These are phyloP conservation scores for Piscicola geometra DNA, from an alignment of 2,888 invertebrate species.

Conservation along the genomic window DNA sequence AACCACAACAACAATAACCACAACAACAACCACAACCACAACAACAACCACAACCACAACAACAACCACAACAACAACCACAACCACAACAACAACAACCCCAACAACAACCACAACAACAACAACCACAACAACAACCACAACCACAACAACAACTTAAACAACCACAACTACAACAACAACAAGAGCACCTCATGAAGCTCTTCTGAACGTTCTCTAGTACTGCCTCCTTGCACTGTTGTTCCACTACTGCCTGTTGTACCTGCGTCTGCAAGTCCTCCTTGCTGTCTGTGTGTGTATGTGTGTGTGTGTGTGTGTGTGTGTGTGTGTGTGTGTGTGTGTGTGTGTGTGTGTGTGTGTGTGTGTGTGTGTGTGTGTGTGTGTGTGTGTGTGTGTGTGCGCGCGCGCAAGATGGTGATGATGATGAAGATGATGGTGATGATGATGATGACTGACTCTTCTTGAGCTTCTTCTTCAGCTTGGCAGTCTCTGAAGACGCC, in stretches of 20 bases:
- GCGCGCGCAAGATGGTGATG: neutral
- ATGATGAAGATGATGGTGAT: too few relatives aligned
- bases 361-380: neutral
- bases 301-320: constrained; percentile 2
- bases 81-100: neutral
- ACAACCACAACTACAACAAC: too few relatives aligned
- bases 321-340: neutral
- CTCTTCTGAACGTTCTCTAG: neutral
- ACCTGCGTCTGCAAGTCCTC: constrained; percentile 12
- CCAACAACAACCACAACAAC: too few relatives aligned
- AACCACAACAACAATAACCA: too few relatives aligned
- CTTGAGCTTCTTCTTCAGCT: constrained; percentile 24
- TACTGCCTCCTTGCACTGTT: neutral
- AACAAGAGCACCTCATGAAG: constrained; percentile 14
- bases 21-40: neutral
- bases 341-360: neutral
- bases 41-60: neutral
- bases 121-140: too few relatives aligned
- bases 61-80: neutral
- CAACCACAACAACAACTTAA: too few relatives aligned
- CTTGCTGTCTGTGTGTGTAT: constrained; percentile 10
- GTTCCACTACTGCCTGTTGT: constrained; percentile 3
- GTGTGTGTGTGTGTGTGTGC: neutral
- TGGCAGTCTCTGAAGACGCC: constrained; percentile 1
- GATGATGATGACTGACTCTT: constrained; percentile 11